Evolutionary conservation across 2,888 invertebrate species (phyloP).

Genomic region (Furcula furcula): DNA sequence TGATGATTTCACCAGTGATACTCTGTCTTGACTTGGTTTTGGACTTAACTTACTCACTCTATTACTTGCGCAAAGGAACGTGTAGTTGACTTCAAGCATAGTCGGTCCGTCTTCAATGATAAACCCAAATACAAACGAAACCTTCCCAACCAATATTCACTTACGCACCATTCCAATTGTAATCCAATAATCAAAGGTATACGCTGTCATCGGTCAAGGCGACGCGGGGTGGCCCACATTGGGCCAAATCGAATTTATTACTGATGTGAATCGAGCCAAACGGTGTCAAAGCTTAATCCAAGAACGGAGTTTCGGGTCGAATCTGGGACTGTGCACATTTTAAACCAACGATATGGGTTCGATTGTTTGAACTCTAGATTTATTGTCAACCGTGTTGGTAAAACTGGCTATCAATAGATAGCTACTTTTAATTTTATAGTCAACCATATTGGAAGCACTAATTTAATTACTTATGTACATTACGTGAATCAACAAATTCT

Average conservation of each 20-base stretch:
- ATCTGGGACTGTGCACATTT: conserved; percentile 12
- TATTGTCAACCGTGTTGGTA: too few relatives aligned
- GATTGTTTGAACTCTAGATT: too few relatives aligned
- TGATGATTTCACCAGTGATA: too few relatives aligned
- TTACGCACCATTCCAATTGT: conserved; percentile 19
- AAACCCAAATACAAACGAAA: conserved; percentile 12
- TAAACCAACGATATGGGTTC: neutral
- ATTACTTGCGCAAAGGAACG: neutral
- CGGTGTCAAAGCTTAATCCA: conserved; percentile 38
- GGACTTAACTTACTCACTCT: too few relatives aligned
- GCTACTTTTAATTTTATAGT: too few relatives aligned
- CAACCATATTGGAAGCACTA: too few relatives aligned
- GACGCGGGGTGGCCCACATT: conserved; percentile 23
- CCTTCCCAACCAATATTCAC: conserved; percentile 14
- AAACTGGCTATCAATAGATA: neutral
- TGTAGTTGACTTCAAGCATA: neutral
- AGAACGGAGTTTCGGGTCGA: conserved; percentile 22
- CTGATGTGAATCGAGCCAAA: conserved; percentile 35
- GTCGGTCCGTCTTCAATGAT: neutral
- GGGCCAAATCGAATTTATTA: conserved; percentile 35
- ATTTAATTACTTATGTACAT: too few relatives aligned
- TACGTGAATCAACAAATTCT: too few relatives aligned
- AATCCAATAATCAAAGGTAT: conserved; percentile 30
- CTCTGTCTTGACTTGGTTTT: too few relatives aligned
- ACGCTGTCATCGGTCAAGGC: conserved; percentile 25